phyloP scores from a whole-genome alignment of 2,797 vertebrate genomes.

The Ficedula albicollis region DNA sequence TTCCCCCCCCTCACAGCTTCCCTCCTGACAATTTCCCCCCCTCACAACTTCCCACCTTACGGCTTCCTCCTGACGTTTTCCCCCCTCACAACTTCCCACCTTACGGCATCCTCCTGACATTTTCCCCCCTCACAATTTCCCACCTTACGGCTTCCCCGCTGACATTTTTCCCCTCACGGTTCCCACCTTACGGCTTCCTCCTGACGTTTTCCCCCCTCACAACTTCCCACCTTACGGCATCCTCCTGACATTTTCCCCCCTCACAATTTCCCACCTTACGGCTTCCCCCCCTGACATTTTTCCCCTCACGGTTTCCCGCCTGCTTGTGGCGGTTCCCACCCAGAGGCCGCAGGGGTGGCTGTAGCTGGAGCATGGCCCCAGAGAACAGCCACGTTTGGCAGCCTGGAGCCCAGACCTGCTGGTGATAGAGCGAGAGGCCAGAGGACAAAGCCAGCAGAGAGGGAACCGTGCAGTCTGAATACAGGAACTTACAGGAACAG shows the following conservation, averaged over 20 bases:
- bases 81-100: fast-evolving
- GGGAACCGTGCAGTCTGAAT: background rate
- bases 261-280: fast-evolving
- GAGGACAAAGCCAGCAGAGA: background rate
- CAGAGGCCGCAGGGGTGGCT: fast-evolving
- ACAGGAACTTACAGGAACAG: fast-evolving
- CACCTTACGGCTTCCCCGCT: fast-evolving
- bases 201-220: fast-evolving
- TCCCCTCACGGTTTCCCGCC: fast-evolving
- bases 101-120: background rate
- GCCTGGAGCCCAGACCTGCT: fast-evolving
- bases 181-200: fast-evolving
- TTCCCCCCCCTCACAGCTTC: too few relatives aligned
- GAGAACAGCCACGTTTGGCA: fast-evolving
- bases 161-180: fast-evolving
- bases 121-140: too few relatives aligned
- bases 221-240: fast-evolving
- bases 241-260: fast-evolving
- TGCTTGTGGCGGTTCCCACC: fast-evolving
- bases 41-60: fast-evolving
- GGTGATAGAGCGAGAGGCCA: background rate
- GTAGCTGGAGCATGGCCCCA: fast-evolving
- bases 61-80: background rate
- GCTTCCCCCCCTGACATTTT: too few relatives aligned
- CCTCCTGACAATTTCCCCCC: fast-evolving